Evolutionary conservation across 1,140 invertebrate genomes (phyloP).

Genomic region (Dolichoris vasculosae): DNA sequence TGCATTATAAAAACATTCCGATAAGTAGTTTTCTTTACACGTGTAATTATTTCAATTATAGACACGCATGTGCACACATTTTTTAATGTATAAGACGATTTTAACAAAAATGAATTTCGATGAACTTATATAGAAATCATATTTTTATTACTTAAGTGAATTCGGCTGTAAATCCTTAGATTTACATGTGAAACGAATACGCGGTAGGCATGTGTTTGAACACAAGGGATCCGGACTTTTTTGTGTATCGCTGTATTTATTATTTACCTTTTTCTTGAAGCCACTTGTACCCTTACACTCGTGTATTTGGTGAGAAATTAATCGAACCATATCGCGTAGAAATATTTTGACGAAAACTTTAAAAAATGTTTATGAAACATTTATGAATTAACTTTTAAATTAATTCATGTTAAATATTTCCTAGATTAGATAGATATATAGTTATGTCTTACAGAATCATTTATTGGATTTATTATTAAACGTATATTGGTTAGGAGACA

Average conservation of each 20-base stretch:
- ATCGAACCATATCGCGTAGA: background rate
- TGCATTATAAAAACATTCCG: background rate
- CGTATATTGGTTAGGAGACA: background rate
- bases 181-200: slow-evolving; percentile 25
- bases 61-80: background rate
- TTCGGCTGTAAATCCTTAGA: slow-evolving; percentile 35
- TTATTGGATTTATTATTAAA: background rate
- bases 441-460: background rate
- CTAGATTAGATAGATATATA: background rate
- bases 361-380: slow-evolving; percentile 6
- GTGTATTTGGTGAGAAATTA: background rate
- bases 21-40: slow-evolving; percentile 18
- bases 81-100: background rate
- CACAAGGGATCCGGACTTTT: slow-evolving; percentile 29
- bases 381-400: background rate
- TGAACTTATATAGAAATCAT: background rate
- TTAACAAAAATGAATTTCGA: background rate
- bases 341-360: background rate
- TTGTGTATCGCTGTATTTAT: background rate
- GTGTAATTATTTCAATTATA: background rate
- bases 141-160: background rate
- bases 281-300: slow-evolving; percentile 23
- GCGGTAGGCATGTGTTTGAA: background rate
- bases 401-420: background rate
- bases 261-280: slow-evolving; percentile 40